phyloP scores from a whole-genome alignment of 2,113 vertebrate genomes.

The Himantopus leucocephalus region DNA sequence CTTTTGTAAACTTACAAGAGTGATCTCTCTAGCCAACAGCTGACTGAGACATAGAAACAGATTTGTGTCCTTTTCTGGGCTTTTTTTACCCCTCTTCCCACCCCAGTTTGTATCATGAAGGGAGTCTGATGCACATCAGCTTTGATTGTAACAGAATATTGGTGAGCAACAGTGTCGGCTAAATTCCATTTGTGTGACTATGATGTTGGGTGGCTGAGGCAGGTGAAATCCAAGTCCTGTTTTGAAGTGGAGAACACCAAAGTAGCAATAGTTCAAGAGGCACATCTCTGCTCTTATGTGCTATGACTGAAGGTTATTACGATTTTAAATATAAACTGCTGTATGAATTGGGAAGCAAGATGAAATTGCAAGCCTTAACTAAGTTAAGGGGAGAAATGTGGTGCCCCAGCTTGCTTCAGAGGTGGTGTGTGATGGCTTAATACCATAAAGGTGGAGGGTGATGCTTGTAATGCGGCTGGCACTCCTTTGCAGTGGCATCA shows the following conservation, averaged over 20 bases:
- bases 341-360: not conserved
- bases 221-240: not conserved
- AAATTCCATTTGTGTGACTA: not conserved
- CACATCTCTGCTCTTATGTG: not conserved
- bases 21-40: not conserved
- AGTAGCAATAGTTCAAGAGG: not conserved
- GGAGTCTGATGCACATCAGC: not conserved
- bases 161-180: not conserved
- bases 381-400: not conserved
- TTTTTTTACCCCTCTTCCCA: not conserved
- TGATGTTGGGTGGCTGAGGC: not conserved
- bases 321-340: not conserved
- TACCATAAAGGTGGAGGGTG: not conserved
- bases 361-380: not conserved
- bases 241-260: not conserved
- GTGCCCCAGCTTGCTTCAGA: not conserved
- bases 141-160: not conserved
- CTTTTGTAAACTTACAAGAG: not conserved
- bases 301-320: not conserved
- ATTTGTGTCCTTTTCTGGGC: not conserved
- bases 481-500: not conserved
- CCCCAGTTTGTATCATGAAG: not conserved
- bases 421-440: not conserved
- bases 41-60: not conserved
- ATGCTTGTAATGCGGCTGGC: not conserved